Base-by-base conservation (phyloP, 2,888 invertebrate species). In the Aphelenchoides bicaudatus region DNA sequence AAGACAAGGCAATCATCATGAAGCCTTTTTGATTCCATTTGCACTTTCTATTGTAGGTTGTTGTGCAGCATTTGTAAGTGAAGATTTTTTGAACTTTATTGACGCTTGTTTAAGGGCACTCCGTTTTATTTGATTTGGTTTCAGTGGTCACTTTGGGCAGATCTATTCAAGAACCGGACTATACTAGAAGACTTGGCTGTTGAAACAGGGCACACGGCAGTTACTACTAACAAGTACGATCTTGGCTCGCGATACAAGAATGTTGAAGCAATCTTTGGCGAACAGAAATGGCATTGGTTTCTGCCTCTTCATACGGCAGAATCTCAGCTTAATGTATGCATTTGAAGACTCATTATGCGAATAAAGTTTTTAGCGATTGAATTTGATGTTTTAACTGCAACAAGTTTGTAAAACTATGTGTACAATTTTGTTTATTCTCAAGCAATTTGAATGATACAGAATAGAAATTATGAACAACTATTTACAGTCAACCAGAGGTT, bases 101-200 rank as follows among this genome's bases (percentile, higher is more conserved):
- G 16, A 37, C n/a, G 37, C 27, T 10, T 10, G 13, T 13, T 49
- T 49, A n/a, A 51, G 52, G 25, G 19, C n/a, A 38, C 43, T 19
- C 52, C 52, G 2, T 8, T 34, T 3, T 19, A 16, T 23, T 13
- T 51, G 16, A 16, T 10, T 2, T 51, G 27, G 21, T 51, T 51
- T 29, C 52, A 51, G 4, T 51, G 37, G 3, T 34, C 21, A 1
- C 21, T 51, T 21, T 51, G 52, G 52, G 30, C 23, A 19, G 37
- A 34, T 6, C 37, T 51, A 1, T 37, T 51, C 3, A 16, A 38
- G 1, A 38, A 38, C n/a, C 5, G 23, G 13, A 16, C 37, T 34
- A 27, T n/a, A 2, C 21, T 51, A 2, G 52, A 51, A 3, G 43
- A 43, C 43, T 21, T 43, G 8, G n/a, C 16, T 8, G 23, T 21